These are phyloP conservation scores for Tanypteryx hageni DNA, from an alignment of 2,888 invertebrate species.

Conservation along the genomic window DNA sequence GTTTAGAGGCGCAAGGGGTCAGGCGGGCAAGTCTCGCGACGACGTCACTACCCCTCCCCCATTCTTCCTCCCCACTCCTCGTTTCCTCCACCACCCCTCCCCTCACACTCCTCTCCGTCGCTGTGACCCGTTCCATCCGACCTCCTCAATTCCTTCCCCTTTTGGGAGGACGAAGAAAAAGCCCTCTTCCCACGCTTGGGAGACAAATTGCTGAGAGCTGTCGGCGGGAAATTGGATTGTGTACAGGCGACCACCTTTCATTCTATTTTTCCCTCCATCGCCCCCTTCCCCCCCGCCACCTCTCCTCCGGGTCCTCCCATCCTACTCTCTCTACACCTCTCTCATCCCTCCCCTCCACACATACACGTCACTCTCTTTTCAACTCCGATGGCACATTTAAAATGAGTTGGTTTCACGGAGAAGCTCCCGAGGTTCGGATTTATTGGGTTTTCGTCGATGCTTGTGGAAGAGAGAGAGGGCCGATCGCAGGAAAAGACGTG, in stretches of 20 bases:
- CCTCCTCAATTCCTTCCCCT: background rate
- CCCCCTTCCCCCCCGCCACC: background rate
- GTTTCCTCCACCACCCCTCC: background rate
- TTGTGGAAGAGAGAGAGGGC: background rate
- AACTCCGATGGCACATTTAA: slow-evolving; percentile 14
- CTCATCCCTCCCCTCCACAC: background rate
- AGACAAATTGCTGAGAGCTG: slow-evolving; percentile 63
- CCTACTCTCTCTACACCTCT: background rate
- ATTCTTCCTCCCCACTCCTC: too few relatives aligned
- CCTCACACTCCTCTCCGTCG: background rate
- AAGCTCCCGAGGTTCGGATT: slow-evolving; percentile 8
- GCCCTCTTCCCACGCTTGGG: slow-evolving; percentile 50
- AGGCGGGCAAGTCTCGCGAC: background rate
- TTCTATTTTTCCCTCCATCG: slow-evolving; percentile 12
- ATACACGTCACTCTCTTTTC: slow-evolving; percentile 22
- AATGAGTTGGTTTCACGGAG: slow-evolving; percentile 31
- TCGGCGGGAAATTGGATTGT: slow-evolving; percentile 56
- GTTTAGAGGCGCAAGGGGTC: background rate
- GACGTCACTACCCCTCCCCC: background rate
- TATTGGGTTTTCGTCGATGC: slow-evolving; percentile 45
- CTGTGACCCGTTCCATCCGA: background rate
- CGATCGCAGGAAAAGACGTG: background rate
- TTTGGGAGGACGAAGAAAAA: slow-evolving; percentile 24
- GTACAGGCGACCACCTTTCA: slow-evolving; percentile 58
- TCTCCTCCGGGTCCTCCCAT: background rate